Evolutionary conservation across 2,797 vertebrate species (phyloP).

Genomic region (Microtus obscurus): DNA sequence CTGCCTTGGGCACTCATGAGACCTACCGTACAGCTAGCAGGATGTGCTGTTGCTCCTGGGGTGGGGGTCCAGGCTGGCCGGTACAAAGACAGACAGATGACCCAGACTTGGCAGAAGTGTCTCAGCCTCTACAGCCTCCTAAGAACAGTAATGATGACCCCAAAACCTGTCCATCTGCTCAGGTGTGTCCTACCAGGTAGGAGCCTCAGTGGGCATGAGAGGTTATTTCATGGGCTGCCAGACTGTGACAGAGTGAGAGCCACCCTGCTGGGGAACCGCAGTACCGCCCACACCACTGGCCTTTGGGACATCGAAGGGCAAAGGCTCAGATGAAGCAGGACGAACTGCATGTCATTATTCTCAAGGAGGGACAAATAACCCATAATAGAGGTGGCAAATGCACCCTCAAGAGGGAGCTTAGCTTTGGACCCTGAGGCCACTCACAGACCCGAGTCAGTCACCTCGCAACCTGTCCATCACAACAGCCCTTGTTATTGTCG

Average conservation of each 20-base stretch:
- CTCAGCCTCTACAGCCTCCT: not conserved
- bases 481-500: fast-evolving
- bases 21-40: not conserved
- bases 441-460: fast-evolving
- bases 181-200: not conserved
- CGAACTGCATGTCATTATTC: not conserved
- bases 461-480: not conserved
- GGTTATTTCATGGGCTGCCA: not conserved
- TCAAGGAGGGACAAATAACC: not conserved
- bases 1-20: not conserved
- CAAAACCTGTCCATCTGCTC: fast-evolving
- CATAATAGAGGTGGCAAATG: not conserved
- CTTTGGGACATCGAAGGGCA: not conserved
- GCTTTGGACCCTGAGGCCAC: fast-evolving
- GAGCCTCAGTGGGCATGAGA: not conserved
- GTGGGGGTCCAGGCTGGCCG: not conserved
- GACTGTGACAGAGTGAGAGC: not conserved
- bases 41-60: not conserved
- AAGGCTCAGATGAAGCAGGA: not conserved
- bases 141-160: not conserved
- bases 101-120: not conserved
- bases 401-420: not conserved
- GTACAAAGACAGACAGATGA: not conserved
- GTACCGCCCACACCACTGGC: not conserved
- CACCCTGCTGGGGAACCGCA: not conserved